Percentiles rank a stretch among this genome's conserved stretches.
These are phyloP conservation scores for Tethya wilhelma DNA, from an alignment of 37 sponge, comb jelly and placozoan genomes.

Conservation along the genomic window DNA sequence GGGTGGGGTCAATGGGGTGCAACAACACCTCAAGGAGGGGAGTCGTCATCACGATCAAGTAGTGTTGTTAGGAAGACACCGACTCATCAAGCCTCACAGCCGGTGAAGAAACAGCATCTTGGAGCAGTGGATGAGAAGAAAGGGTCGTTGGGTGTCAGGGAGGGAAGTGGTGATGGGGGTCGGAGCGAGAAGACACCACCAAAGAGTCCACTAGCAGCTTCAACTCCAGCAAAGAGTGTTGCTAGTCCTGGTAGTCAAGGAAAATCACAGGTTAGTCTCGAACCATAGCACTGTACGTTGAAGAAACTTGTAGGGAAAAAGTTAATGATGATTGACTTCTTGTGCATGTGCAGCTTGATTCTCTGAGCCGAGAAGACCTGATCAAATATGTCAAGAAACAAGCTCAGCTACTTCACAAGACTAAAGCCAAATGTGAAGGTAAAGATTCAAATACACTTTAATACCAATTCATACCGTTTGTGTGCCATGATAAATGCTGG, in stretches of 20 bases:
- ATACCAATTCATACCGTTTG: not conserved
- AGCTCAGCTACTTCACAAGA: slow-evolving; percentile 68
- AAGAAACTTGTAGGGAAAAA: not conserved
- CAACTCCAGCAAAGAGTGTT: slow-evolving; percentile 36
- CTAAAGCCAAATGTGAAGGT: slow-evolving; percentile 70
- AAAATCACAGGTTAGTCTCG: slow-evolving; percentile 21
- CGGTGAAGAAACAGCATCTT: too few species aligned
- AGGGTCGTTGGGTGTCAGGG: too few species aligned
- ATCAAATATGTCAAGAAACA: slow-evolving; percentile 86
- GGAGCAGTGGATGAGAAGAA: too few species aligned
- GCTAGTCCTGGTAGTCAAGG: not conserved
- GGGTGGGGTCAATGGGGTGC: not conserved
- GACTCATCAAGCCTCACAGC: too few species aligned
- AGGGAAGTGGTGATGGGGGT: not conserved
- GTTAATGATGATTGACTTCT: not conserved
- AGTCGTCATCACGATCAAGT: too few species aligned
- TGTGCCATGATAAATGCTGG: not conserved
- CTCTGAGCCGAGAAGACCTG: slow-evolving; percentile 73
- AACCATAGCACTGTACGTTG: too few species aligned
- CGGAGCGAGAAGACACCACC: not conserved
- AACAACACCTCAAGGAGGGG: too few species aligned
- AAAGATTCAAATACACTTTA: not conserved
- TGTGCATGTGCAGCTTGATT: slow-evolving; percentile 62
- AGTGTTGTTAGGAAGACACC: too few species aligned
- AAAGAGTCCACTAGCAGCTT: slow-evolving; percentile 16